Evolutionary conservation across 1,140 invertebrate genomes (phyloP), one percentile per base, ranked within the genome.

Genomic region (Trinorchestia longiramus): DNA sequence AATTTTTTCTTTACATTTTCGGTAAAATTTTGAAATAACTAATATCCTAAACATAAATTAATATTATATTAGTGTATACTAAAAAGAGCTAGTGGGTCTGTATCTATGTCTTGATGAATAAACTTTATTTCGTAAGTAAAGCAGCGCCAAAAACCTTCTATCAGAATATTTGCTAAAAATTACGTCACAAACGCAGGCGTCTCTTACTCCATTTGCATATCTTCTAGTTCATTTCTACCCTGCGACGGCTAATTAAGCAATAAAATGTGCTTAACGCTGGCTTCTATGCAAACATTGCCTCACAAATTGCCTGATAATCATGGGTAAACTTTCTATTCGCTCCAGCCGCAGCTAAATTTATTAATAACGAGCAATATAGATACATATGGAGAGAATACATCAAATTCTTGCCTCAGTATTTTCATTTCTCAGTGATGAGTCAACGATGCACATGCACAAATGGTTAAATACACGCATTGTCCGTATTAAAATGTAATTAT

Each of bases 401-500:
- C 6, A 8, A 53, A 19, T 6, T 53, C 47, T 53, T 19, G 19
- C 47, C 19, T 53, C 19, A 53, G 62, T 77, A 77, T 77, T 77
- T 77, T 77, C 62, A 36, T 36, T 77, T 36, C 36, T 77, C 62
- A 77, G 36, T 36, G 62, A 6, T 8, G 62, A 23, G 36, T 36
- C 3, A 36, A 77, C 15, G 36, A 77, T 19, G 19, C 11, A 23
- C 15, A 77, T 77, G 62, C 28, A 36, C 62, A 15, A 36, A 36
- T 23, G 62, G 62, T 77, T 36, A 77, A 77, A 23, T 36, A 77
- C 11, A 77, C 62, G 28, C 62, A 77, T 77, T 3, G 36, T 77
- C 3, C 43, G 88, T 90, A 90, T 90, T 90, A 90, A 90, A 90
- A 90, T 90, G 88, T 90, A 77, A 90, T 90, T 90, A 43, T 90